Percentiles rank a stretch among this genome's conserved stretches.
Conservation (phyloP, 2,113 vertebrate species). For the Lagopus muta region DNA sequence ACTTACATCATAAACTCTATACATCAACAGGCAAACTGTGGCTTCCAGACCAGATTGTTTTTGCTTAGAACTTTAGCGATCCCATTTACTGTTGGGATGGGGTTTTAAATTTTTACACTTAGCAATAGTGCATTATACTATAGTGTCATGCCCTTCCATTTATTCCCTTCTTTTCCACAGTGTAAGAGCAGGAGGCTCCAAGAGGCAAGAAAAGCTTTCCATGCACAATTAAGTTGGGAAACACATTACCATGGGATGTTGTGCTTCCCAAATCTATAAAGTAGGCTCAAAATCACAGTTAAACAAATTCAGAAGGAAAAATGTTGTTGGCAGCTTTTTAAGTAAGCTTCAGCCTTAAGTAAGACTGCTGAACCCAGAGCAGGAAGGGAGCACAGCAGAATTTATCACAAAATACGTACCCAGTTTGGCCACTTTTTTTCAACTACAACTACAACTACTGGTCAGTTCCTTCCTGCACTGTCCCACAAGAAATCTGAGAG, state of each 20-base stretch:
- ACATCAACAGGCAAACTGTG: neutral
- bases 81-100: neutral
- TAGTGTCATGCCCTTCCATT: neutral
- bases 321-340: neutral
- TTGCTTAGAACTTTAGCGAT: neutral
- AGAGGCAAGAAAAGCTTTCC: neutral
- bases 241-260: neutral
- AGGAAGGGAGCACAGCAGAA: neutral
- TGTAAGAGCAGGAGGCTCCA: neutral
- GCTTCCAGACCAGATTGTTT: neutral
- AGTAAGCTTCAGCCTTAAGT: neutral
- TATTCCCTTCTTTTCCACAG: neutral
- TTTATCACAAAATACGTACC: neutral
- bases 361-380: neutral
- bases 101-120: neutral
- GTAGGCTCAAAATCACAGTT: neutral
- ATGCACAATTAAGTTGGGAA: neutral
- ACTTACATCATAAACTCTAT: neutral
- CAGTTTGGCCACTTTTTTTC: neutral
- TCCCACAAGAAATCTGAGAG: neutral
- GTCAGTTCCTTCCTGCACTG: neutral
- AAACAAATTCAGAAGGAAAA: neutral
- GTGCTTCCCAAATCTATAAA: neutral
- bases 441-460: neutral
- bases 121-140: too few relatives aligned